These are phyloP conservation scores for Alosa sapidissima DNA, from an alignment of 2,797 vertebrate genomes.

Conservation along the genomic window DNA sequence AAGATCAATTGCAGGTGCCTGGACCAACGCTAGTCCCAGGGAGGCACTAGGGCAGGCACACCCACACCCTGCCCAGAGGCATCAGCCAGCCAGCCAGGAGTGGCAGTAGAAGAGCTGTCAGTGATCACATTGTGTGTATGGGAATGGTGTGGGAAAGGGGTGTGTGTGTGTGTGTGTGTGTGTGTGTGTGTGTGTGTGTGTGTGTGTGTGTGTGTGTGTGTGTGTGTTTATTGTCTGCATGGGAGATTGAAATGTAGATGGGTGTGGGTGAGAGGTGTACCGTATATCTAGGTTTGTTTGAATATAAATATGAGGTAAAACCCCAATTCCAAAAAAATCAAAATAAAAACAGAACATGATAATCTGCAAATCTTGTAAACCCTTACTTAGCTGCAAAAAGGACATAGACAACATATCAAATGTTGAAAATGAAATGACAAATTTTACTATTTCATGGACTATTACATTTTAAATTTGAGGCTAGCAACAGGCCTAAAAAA, in stretches of 20 bases:
- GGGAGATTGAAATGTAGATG: not conserved
- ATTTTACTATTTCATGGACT: no score
- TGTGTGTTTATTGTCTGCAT: conserved; percentile 23
- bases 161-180: not conserved
- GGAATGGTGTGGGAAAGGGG: not conserved
- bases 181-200: not conserved
- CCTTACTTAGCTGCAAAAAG: no score
- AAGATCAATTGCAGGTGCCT: conserved; percentile 2
- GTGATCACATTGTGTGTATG: not conserved
- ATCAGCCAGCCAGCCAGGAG: not conserved
- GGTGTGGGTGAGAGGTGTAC: no score
- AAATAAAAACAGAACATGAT: no score
- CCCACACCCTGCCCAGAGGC: not conserved
- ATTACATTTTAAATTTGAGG: no score
- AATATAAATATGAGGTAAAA: no score
- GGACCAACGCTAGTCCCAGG: not conserved
- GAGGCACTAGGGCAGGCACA: not conserved
- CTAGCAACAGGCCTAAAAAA: no score
- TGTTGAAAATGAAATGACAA: no score
- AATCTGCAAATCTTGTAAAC: no score
- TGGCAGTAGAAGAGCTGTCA: not conserved
- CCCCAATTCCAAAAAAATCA: no score
- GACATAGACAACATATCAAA: no score
- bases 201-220: not conserved
- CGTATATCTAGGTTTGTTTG: not conserved